Base-by-base conservation (phyloP, 2,113 vertebrate species). In the Eira barbara region DNA sequence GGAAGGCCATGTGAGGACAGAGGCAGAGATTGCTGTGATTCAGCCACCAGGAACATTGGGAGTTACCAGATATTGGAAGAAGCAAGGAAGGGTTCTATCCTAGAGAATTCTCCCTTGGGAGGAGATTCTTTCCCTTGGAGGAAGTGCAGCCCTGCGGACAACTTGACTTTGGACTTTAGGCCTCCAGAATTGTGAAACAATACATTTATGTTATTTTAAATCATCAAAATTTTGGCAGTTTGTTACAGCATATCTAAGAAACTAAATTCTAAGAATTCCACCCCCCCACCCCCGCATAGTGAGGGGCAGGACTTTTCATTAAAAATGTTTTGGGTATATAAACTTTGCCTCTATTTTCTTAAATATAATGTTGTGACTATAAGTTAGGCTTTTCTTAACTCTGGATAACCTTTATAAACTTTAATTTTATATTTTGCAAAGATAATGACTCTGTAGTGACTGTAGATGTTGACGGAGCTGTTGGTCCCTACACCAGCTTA, bases 31-130 rank as follows among this genome's bases (percentile, higher is more conserved):
- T n/a, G 39, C 8, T 42, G 4, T 52, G 49, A n/a, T 9, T 2
- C 0, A 49, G 27, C 0, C 21, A 21, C 2, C 45, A 49, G 39
- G 42, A 69, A 29, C 1, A 14, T 18, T 27, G 55, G 18, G 31
- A 45, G 2, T n/a, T 31, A 87, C 15, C 15, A 69, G 12, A 76
- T 47, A 11, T 20, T n/a, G 7, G 17, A 86, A 18, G 17, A 23
- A 31, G 3, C 4, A 74, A 73, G 14, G 34, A 94, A 87, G 15
- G 7, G n/a, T 83, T 57, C 12, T 27, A 15, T 10, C 29, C 29
- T 45, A 10, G 13, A 61, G n/a, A 39, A 71, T 71, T 71, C n/a
- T 36, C n/a, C 18, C 0, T 2, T 49, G 49, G 23, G 18, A 36
- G 17, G n/a, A 36, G 9, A 21, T 71, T 71, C 69, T 71, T 36